These are phyloP conservation scores for Wiebesia pumilae DNA, from an alignment of 1,140 invertebrate species.

Conservation along the genomic window DNA sequence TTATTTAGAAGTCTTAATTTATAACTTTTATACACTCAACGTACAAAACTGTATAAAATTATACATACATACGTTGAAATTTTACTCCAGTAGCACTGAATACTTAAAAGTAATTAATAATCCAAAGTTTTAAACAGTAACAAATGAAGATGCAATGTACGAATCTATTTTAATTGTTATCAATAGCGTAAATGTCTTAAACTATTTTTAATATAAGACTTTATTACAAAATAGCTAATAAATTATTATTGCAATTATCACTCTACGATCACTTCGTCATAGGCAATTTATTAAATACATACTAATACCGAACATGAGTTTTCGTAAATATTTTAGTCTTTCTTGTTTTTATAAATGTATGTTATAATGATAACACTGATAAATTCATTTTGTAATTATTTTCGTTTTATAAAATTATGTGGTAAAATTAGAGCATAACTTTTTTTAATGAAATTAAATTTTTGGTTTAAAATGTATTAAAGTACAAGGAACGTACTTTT, in stretches of 20 bases:
- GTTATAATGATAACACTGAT: neutral
- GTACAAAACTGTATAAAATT: conserved; percentile 26
- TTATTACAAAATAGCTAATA: conserved; percentile 15
- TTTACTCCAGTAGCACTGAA: conserved; percentile 18
- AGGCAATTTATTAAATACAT: conserved; percentile 16
- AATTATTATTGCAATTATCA: conserved; percentile 34
- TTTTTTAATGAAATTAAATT: neutral
- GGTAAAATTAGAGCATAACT: neutral
- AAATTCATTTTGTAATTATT: neutral
- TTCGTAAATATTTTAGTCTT: conserved; percentile 1
- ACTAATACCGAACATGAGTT: conserved; percentile 26
- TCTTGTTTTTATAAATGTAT: neutral
- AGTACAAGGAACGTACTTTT: neutral
- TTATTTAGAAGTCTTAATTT: conserved; percentile 32
- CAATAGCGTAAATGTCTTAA: neutral
- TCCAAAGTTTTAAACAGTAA: conserved; percentile 39
- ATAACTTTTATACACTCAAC: conserved; percentile 46
- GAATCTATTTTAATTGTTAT: neutral
- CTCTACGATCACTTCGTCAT: conserved; percentile 18
- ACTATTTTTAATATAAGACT: conserved; percentile 14
- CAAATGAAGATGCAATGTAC: conserved; percentile 32
- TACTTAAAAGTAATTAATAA: conserved; percentile 46
- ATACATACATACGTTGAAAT: conserved; percentile 35
- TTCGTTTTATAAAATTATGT: neutral
- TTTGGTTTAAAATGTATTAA: neutral